A percentile compares a stretch with the other conserved stretches of the same genome.
phyloP scores from a whole-genome alignment of 2,797 vertebrate genomes.

The Alfaro cultratus region DNA sequence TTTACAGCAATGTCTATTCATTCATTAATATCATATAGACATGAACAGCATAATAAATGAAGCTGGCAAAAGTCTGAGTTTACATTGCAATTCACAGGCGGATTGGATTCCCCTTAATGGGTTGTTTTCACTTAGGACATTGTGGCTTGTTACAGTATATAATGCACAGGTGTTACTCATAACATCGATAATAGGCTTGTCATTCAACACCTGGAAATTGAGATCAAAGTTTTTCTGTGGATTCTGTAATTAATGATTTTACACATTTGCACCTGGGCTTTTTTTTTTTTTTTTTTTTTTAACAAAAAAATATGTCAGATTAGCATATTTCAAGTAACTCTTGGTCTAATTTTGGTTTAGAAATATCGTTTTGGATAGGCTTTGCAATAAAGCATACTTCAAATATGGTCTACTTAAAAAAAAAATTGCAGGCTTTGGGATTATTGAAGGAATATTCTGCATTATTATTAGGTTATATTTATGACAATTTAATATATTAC shows the following conservation, averaged over 20 bases:
- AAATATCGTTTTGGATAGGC: neutral
- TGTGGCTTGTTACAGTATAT: neutral
- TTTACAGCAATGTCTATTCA: neutral
- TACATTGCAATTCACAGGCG: neutral
- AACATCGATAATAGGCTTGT: neutral
- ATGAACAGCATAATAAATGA: neutral
- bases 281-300: neutral
- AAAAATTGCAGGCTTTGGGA: neutral
- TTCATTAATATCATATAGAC: neutral
- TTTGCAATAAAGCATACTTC: neutral
- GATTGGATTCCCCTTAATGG: neutral
- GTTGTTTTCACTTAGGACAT: neutral
- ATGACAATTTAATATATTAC: neutral
- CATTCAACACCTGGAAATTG: neutral
- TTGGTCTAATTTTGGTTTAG: neutral
- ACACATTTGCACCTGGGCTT: neutral
- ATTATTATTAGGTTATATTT: neutral
- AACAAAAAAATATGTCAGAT: neutral
- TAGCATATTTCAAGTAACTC: neutral
- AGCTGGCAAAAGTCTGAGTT: neutral
- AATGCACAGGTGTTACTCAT: conserved; percentile 1
- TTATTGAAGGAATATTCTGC: neutral
- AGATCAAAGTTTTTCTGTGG: conserved; percentile 5
- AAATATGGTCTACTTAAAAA: neutral
- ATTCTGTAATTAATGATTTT: neutral